Conservation (phyloP, 1,140 invertebrate genomes). For the Dendrolimus punctatus region DNA sequence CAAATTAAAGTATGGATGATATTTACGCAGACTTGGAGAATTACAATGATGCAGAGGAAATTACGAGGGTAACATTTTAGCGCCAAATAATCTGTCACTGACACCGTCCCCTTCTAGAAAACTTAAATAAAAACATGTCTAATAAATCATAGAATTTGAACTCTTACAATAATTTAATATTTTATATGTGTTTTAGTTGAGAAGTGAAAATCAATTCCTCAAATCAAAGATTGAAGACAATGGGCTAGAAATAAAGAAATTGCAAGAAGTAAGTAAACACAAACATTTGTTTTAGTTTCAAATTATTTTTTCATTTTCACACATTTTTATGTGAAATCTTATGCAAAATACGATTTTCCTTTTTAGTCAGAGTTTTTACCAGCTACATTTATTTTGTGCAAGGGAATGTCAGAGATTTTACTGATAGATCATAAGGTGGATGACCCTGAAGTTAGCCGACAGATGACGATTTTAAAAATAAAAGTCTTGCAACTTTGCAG, state of each 20-base stretch:
- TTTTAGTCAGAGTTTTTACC: no score
- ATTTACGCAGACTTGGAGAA: conserved; percentile 52
- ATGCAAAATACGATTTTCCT: no score
- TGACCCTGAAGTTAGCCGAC: no score
- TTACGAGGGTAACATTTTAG: conserved; percentile 47
- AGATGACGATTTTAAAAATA: no score
- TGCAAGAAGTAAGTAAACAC: conserved; percentile 50
- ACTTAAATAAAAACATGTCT: not conserved
- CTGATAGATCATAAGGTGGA: no score
- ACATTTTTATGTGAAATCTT: no score
- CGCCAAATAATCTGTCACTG: conserved; percentile 40
- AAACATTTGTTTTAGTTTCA: not conserved
- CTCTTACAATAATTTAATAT: conserved; percentile 2
- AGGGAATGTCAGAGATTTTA: no score
- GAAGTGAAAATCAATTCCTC: conserved; percentile 32
- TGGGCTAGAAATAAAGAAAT: conserved; percentile 39
- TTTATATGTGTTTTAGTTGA: conserved; percentile 35
- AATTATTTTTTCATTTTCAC: no score
- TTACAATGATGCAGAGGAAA: conserved; percentile 36
- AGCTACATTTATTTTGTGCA: no score
- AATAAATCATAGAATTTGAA: not conserved
- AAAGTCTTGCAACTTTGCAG: no score
- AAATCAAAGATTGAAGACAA: not conserved
- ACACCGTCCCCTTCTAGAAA: not conserved
- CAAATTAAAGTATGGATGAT: conserved; percentile 31